Base-by-base conservation (phyloP, 2,888 invertebrate genomes). In the Corbicula japonica region DNA sequence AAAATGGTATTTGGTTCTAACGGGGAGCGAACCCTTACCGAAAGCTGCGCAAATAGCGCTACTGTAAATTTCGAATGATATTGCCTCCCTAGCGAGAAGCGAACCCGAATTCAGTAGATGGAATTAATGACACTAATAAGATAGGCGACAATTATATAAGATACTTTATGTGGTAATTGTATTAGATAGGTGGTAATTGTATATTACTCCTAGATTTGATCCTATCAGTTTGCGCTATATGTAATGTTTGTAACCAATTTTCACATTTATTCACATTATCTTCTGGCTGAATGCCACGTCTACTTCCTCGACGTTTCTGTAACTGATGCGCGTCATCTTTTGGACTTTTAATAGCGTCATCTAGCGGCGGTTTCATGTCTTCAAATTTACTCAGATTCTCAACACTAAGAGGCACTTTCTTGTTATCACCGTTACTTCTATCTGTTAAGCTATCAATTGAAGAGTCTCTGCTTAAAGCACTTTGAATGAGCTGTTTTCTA, bases 121-220 rank as follows among this genome's bases (percentile, higher is more conserved):
- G n/a, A n/a, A n/a, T n/a, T n/a, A n/a, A n/a, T n/a, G n/a, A n/a
- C n/a, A n/a, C n/a, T n/a, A n/a, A n/a, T n/a, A n/a, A n/a, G n/a
- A n/a, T n/a, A n/a, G n/a, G n/a, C n/a, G n/a, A n/a, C n/a, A n/a
- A n/a, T n/a, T n/a, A n/a, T n/a, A n/a, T n/a, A n/a, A n/a, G n/a
- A n/a, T n/a, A n/a, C n/a, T n/a, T n/a, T n/a, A n/a, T n/a, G n/a
- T n/a, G n/a, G n/a, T n/a, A n/a, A n/a, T n/a, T n/a, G n/a, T n/a
- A n/a, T n/a, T n/a, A n/a, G n/a, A 89, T 84, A 56, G 89, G 88
- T 8, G 89, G 89, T 10, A 90, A 74, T 62, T 90, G 89, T 76
- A 90, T 90, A 69, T 90, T 89, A 75, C 89, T 89, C 68, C 89
- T 82, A 0, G 90, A 89, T 74, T 90, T 90, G 30, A 90, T 84